Conservation (phyloP, 2,113 vertebrate species). For the Sorex araneus region DNA sequence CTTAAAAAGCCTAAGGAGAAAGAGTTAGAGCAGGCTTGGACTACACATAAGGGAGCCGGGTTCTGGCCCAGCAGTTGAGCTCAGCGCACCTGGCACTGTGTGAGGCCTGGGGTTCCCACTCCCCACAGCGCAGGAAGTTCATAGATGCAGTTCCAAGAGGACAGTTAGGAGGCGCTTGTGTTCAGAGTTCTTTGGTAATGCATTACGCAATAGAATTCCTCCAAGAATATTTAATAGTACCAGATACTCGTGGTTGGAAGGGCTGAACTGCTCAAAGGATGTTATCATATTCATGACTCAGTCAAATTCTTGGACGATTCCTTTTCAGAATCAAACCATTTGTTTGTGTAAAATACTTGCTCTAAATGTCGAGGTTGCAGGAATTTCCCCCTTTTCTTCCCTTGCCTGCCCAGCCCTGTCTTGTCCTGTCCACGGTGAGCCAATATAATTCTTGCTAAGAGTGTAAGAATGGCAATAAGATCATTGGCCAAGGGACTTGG, state of each 20-base stretch:
- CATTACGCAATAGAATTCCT: conserved; percentile 3
- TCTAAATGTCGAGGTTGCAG: not conserved
- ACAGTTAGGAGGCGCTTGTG: not conserved
- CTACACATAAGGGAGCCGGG: not conserved
- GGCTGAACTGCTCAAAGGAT: conserved; percentile 13
- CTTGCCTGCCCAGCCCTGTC: not conserved
- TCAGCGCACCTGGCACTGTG: no score
- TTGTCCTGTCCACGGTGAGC: not conserved
- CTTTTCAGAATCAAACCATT: conserved; percentile 17
- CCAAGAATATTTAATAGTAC: conserved; percentile 29
- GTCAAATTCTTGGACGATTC: not conserved
- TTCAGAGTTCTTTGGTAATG: conserved; percentile 51
- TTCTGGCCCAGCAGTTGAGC: no score
- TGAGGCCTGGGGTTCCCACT: no score
- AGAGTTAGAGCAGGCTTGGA: conserved; percentile 26
- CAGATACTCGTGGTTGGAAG: conserved; percentile 41
- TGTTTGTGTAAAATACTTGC: not conserved
- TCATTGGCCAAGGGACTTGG: no score
- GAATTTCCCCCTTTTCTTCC: not conserved
- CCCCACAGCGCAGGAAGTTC: no score
- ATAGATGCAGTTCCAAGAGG: not conserved
- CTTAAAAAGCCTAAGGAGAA: not conserved
- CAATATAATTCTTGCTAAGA: not conserved
- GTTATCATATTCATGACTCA: conserved; percentile 8
- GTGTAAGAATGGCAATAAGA: not conserved